phyloP scores from a whole-genome alignment of 2,113 vertebrate species.

The Collichthys lucidus region DNA sequence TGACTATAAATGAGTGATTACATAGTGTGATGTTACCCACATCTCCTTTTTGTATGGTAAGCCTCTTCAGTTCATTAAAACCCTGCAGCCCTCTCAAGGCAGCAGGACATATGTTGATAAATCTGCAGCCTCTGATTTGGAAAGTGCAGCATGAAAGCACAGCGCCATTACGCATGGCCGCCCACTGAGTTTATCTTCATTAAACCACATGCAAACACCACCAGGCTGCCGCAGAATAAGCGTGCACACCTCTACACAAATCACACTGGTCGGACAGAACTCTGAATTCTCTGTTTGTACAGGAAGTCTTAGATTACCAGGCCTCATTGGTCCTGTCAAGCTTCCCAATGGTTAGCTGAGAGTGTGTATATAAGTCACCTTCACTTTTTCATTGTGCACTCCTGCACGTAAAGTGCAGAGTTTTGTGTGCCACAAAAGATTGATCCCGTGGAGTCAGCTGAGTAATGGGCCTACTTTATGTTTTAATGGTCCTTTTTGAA shows the following conservation, averaged over 20 bases:
- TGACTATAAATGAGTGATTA: background rate
- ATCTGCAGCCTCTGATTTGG: background rate
- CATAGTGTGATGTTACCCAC: background rate
- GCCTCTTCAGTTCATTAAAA: background rate
- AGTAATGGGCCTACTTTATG: no score
- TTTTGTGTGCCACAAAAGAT: no score
- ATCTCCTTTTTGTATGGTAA: background rate
- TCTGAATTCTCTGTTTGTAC: background rate
- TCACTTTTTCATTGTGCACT: background rate
- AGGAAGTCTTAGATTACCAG: background rate
- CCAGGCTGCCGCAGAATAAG: background rate
- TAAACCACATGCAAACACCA: background rate
- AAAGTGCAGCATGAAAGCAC: background rate
- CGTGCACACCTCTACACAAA: background rate
- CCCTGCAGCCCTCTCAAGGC: background rate
- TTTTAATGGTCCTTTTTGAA: no score
- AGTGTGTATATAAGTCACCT: background rate
- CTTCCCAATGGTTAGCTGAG: background rate
- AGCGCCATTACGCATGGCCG: background rate
- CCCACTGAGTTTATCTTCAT: background rate
- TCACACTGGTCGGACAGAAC: background rate
- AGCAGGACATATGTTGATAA: background rate
- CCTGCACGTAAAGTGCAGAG: no score
- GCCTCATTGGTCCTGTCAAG: background rate
- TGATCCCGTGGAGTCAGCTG: no score